Evolutionary conservation across 2,888 invertebrate genomes (phyloP), one percentile per base, ranked within the genome.

Genomic region (Athripsodes cinereus): DNA sequence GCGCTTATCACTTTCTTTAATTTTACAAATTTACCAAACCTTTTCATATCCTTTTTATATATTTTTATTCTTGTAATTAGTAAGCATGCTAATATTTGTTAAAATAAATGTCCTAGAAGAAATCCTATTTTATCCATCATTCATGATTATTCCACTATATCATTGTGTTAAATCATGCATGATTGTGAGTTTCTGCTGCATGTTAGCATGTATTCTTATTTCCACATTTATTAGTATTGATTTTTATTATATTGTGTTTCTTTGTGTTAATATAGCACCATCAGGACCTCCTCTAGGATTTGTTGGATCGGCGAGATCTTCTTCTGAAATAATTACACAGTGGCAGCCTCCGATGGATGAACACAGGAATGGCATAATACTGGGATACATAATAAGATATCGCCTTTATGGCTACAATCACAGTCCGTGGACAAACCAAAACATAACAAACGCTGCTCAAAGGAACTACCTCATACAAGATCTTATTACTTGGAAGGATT

Each of bases 401-500:
- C 84, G 94, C 53, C 80, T 97, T 1, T 89, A 87, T 64, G 96
- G 96, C 0, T 97, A 97, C 74, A 90, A 90, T 65, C 88, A 90
- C 66, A 90, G 92, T 65, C 93, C 94, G 0, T 96, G 96, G 96
- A 93, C 89, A 2, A 81, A 84, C 67, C 86, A 91, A 68, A 96
- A 96, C 71, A 91, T 96, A 18, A 93, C 94, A 0, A 95, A 96
- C 71, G 93, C 94, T 70, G 91, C 91, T 0, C 92, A 94, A 69
- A 84, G 93, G 66, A 94, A 91, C 71, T 95, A 88, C 69, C 81
- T 95, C 1, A 92, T 98, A 26, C 85, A 90, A 66, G 96, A 96
- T 68, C 78, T 99, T 62, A 97, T 97, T 59, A 96, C 96, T 0
- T 98, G 96, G 96, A 95, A 96, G 71, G 95, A 96, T 73, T 99